Percentiles rank a stretch among this genome's conserved stretches.
Conservation (phyloP, 2,888 invertebrate genomes). For the Arrhopalites spinosus region DNA sequence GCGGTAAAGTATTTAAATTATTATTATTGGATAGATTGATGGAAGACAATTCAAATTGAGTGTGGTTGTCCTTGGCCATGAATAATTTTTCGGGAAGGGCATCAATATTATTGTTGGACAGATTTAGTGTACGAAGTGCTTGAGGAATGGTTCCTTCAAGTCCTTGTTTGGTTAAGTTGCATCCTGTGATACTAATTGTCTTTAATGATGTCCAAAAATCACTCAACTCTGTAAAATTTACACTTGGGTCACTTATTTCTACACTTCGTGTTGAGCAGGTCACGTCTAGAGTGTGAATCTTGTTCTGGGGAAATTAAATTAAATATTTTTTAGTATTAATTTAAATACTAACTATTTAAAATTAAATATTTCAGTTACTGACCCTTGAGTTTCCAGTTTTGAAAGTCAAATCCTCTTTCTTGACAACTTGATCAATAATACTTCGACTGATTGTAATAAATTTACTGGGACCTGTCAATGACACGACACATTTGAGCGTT, state of each 20-base stretch:
- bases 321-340: no score
- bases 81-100: conserved; percentile 8
- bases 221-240: conserved; percentile 23
- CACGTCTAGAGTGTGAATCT: no score
- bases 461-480: no score
- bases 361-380: no score
- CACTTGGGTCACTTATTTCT: neutral
- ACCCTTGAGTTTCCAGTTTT: no score
- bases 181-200: conserved; percentile 2
- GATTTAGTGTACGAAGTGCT: neutral
- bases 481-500: no score
- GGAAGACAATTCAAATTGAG: neutral
- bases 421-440: no score
- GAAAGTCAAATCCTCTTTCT: no score
- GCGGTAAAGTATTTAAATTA: neutral
- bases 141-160: neutral
- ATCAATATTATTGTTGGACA: conserved; percentile 24
- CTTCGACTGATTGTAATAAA: no score
- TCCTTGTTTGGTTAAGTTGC: conserved; percentile 2
- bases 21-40: conserved; percentile 13
- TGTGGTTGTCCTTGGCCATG: neutral
- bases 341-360: no score
- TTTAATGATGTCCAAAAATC: neutral
- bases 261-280: neutral
- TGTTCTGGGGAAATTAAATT: no score